Percentiles rank a stretch among this genome's conserved stretches.
Conservation (phyloP, 2,113 vertebrate species). For the Pimephales promelas region DNA sequence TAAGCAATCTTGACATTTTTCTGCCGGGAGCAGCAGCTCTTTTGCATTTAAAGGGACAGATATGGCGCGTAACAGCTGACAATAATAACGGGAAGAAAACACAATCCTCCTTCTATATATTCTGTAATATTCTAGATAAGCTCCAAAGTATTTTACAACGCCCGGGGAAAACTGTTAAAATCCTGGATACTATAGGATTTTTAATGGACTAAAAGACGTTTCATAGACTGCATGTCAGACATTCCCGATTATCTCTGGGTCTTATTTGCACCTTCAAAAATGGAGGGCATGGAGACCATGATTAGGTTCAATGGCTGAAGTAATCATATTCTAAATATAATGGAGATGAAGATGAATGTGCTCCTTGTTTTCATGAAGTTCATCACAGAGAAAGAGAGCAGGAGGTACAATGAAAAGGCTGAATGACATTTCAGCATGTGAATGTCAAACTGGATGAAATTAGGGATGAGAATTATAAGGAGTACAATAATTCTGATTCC, state of each 20-base stretch:
- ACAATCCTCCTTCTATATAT: slow-evolving; percentile 44
- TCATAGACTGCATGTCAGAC: neutral
- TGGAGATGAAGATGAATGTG: slow-evolving; percentile 27
- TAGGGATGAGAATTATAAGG: neutral
- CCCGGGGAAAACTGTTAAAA: slow-evolving; percentile 29
- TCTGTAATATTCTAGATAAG: slow-evolving; percentile 55
- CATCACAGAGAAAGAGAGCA: neutral
- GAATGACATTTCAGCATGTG: slow-evolving; percentile 4
- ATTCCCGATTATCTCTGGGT: neutral
- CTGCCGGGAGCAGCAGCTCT: too few species aligned
- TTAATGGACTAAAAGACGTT: slow-evolving; percentile 12
- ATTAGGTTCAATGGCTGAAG: slow-evolving; percentile 33
- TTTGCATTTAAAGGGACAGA: too few species aligned
- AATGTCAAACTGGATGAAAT: slow-evolving; percentile 20
- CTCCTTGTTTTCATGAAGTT: slow-evolving; percentile 35
- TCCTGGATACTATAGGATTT: neutral
- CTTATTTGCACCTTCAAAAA: slow-evolving; percentile 28
- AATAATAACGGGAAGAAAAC: slow-evolving; percentile 68
- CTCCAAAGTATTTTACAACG: slow-evolving; percentile 19
- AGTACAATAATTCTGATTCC: neutral
- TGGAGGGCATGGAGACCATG: slow-evolving; percentile 19
- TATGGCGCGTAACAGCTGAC: slow-evolving; percentile 72
- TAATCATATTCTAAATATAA: slow-evolving; percentile 36
- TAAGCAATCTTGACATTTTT: too few species aligned
- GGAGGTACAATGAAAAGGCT: neutral